Evolutionary conservation across 1,140 invertebrate species (phyloP).

Genomic region (Scaptodrosophila lebanonensis): DNA sequence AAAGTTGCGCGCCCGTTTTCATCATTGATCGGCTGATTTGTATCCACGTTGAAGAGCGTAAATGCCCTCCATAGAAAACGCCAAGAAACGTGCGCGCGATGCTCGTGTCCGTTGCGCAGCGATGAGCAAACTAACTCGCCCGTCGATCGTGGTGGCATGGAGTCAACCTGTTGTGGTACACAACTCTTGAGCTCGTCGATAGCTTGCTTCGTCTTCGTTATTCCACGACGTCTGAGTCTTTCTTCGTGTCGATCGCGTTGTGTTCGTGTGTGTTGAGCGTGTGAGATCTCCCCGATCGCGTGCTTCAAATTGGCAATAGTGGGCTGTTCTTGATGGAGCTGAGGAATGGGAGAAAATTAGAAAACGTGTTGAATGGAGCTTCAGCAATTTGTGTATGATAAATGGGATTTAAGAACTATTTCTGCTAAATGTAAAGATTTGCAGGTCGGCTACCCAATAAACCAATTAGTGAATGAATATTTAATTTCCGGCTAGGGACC

Average conservation of each 20-base stretch:
- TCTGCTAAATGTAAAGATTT: too few species aligned
- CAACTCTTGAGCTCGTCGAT: constrained; percentile 10
- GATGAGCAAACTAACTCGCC: constrained; percentile 71
- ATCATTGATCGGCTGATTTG: constrained; percentile 62
- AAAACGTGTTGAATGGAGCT: not conserved
- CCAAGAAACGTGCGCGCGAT: constrained; percentile 81
- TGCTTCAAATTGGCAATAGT: constrained; percentile 67
- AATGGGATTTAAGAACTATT: too few species aligned
- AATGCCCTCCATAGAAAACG: constrained; percentile 83
- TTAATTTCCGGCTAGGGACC: too few species aligned
- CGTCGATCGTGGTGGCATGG: constrained; percentile 39
- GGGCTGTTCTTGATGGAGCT: constrained; percentile 61
- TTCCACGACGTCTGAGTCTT: constrained; percentile 34
- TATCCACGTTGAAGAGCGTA: constrained; percentile 78
- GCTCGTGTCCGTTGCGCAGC: constrained; percentile 64
- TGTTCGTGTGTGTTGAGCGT: constrained; percentile 54
- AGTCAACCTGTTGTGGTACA: constrained; percentile 40
- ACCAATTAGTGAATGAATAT: too few species aligned
- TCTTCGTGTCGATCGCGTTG: constrained; percentile 50
- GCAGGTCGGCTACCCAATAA: too few species aligned
- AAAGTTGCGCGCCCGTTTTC: constrained; percentile 79
- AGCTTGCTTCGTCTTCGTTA: constrained; percentile 29
- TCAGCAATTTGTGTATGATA: too few species aligned
- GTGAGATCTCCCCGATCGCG: constrained; percentile 56
- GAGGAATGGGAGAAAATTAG: constrained; percentile 7